These are phyloP conservation scores for Varanus salvator DNA, from an alignment of 2,113 vertebrate genomes.

Conservation along the genomic window DNA sequence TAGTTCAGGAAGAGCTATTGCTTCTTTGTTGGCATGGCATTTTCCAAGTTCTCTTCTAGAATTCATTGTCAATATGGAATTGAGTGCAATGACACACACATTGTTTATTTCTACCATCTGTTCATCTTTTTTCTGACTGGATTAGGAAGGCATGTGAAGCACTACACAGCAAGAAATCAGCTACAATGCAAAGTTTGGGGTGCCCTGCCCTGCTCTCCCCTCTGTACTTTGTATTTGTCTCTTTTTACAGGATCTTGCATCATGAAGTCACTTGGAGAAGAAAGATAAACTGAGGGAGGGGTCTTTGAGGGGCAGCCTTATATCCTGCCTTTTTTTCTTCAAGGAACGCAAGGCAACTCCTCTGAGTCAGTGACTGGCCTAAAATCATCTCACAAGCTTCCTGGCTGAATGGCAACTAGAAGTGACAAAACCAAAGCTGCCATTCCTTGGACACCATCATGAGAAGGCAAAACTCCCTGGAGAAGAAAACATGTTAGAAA, in stretches of 20 bases:
- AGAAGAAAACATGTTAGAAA: too few relatives aligned
- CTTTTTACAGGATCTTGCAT: not conserved
- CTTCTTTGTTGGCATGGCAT: conserved; percentile 6
- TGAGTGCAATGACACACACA: conserved; percentile 1
- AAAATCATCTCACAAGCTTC: too few relatives aligned
- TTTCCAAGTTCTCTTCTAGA: conserved; percentile 12
- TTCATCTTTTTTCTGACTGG: not conserved
- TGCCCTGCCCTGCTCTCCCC: too few relatives aligned
- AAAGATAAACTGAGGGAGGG: too few relatives aligned
- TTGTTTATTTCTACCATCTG: not conserved
- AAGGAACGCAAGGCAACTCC: too few relatives aligned
- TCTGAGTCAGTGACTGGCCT: too few relatives aligned
- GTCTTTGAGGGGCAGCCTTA: too few relatives aligned
- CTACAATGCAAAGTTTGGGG: not conserved
- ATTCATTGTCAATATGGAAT: not conserved
- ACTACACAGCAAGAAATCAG: not conserved
- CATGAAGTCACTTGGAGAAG: not conserved
- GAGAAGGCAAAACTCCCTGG: too few relatives aligned
- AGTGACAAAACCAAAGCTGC: too few relatives aligned
- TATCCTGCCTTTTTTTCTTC: too few relatives aligned
- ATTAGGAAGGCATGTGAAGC: not conserved
- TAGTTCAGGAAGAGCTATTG: conserved; percentile 21
- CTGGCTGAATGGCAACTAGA: too few relatives aligned
- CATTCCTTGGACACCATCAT: too few relatives aligned
- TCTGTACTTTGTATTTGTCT: not conserved